A percentile compares a stretch with the other conserved stretches of the same genome.
Evolutionary conservation across 2,888 invertebrate species (phyloP).

Genomic region (Chrysotoxum bicinctum): DNA sequence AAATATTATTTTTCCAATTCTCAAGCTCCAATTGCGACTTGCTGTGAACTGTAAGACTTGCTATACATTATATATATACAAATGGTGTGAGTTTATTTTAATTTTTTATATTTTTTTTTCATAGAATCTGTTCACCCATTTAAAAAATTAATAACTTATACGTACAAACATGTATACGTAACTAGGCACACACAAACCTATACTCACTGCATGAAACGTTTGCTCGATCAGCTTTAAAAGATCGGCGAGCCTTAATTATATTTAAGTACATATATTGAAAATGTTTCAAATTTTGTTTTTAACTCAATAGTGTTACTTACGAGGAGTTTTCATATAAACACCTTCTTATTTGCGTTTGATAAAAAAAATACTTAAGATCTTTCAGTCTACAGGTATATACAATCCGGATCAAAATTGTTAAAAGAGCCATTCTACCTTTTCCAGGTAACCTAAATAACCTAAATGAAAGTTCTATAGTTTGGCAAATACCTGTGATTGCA

Average conservation of each 20-base stretch:
- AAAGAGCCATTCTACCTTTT: too few species aligned
- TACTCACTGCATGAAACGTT: background rate
- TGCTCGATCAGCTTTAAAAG: constrained; percentile 6
- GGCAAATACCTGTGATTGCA: too few species aligned
- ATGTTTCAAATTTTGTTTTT: background rate
- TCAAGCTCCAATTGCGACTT: constrained; percentile 36
- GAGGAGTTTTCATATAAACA: too few species aligned
- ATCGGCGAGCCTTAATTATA: background rate
- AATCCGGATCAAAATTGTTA: too few species aligned
- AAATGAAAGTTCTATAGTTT: too few species aligned
- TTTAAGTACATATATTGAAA: too few species aligned
- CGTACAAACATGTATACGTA: background rate
- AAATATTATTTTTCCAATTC: constrained; percentile 51
- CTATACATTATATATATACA: background rate
- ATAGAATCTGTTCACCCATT: constrained; percentile 30
- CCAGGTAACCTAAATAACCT: too few species aligned
- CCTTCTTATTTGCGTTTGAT: too few species aligned
- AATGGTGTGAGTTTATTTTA: constrained; percentile 18
- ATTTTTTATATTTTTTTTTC: constrained; percentile 25
- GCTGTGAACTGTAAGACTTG: constrained; percentile 23
- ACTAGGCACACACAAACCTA: background rate
- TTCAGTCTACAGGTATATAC: too few species aligned
- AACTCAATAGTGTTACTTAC: background rate
- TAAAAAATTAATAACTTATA: constrained; percentile 21
- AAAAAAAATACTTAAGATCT: too few species aligned